These are phyloP conservation scores for Cygnus buccinator DNA, from an alignment of 2,113 vertebrate genomes.

Conservation along the genomic window DNA sequence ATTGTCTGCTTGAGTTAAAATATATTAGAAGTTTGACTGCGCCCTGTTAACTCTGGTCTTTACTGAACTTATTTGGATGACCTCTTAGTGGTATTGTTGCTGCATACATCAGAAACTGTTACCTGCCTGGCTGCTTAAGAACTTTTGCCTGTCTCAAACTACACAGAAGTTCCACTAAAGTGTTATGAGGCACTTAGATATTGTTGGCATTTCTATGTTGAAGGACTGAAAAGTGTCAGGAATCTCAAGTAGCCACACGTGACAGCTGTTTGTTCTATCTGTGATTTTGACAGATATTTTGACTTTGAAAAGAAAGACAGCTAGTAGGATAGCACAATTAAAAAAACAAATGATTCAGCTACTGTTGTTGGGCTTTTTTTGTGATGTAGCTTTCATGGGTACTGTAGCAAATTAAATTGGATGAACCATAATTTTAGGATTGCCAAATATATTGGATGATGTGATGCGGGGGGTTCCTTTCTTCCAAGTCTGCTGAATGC, in stretches of 20 bases:
- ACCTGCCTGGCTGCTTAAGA: background rate
- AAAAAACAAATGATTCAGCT: background rate
- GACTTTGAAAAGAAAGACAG: background rate
- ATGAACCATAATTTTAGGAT: background rate
- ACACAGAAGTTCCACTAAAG: background rate
- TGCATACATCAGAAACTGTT: background rate
- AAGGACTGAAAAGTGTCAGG: background rate
- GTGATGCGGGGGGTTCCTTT: background rate
- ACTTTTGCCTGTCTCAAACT: background rate
- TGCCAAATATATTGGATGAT: background rate
- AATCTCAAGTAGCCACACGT: background rate
- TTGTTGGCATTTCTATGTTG: background rate
- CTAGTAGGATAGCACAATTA: background rate
- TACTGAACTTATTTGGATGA: background rate
- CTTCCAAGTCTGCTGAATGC: background rate
- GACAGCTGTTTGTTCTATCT: background rate
- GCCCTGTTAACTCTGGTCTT: background rate
- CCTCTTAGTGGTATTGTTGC: background rate
- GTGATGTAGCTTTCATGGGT: background rate
- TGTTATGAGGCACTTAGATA: background rate
- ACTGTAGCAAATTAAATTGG: background rate
- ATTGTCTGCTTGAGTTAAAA: constrained; percentile 8
- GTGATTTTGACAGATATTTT: background rate
- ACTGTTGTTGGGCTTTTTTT: background rate
- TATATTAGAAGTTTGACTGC: background rate